These are phyloP conservation scores for Chalcosyrphus nemorum DNA, from an alignment of 2,888 invertebrate genomes.

Conservation along the genomic window DNA sequence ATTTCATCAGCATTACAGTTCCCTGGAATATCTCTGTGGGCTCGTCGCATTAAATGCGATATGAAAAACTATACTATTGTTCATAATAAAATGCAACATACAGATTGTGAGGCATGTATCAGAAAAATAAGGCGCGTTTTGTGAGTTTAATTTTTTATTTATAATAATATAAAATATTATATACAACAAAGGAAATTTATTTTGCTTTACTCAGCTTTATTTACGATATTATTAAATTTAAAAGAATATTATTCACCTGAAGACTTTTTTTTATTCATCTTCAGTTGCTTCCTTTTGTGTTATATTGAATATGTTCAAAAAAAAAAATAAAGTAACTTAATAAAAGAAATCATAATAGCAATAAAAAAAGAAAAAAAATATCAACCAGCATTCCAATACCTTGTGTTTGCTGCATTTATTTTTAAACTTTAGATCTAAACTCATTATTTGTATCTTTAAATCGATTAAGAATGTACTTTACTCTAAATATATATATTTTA, in stretches of 20 bases:
- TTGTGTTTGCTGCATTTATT: conserved; percentile 4
- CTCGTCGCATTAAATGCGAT: too few relatives aligned
- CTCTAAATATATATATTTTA: conserved; percentile 11
- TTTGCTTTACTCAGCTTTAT: conserved; percentile 42
- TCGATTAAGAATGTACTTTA: conserved; percentile 46
- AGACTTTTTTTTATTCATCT: conserved; percentile 10
- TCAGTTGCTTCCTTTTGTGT: conserved; percentile 4
- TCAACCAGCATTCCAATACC: conserved; percentile 17
- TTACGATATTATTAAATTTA: conserved; percentile 17
- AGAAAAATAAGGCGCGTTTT: not conserved
- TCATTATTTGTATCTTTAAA: conserved; percentile 21
- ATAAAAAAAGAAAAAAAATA: conserved; percentile 10
- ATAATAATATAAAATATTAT: conserved; percentile 70
- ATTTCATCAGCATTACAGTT: too few relatives aligned
- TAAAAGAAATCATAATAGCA: conserved; percentile 1
- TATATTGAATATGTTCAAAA: conserved; percentile 10
- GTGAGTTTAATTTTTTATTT: conserved; percentile 54
- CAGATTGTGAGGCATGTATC: not conserved
- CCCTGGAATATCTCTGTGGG: too few relatives aligned
- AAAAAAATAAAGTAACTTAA: conserved; percentile 4
- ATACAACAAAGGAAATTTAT: conserved; percentile 66
- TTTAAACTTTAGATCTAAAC: conserved; percentile 36
- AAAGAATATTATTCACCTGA: conserved; percentile 9
- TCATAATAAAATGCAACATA: too few relatives aligned
- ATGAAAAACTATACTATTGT: too few relatives aligned